These are phyloP conservation scores for Aporophyla lueneburgensis DNA, from an alignment of 2,888 invertebrate genomes.

Conservation along the genomic window DNA sequence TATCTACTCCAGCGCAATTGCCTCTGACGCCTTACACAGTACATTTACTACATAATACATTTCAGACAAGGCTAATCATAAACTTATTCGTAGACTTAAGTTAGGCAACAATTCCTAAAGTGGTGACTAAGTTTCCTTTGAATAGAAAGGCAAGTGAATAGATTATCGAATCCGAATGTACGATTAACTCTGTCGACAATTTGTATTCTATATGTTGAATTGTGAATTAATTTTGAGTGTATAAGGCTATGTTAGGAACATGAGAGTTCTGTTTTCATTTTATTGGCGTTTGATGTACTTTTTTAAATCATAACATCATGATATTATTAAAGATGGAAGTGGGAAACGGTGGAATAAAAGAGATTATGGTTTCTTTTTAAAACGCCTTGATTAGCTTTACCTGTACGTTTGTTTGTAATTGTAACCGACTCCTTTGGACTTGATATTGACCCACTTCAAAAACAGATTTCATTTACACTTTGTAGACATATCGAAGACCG, in stretches of 20 bases:
- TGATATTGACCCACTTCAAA: no score
- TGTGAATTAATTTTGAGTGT: conserved; percentile 28
- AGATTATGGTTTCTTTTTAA: neutral
- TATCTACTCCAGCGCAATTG: conserved; percentile 58
- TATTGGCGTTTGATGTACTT: conserved; percentile 4
- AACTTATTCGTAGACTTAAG: conserved; percentile 73
- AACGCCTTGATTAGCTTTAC: no score
- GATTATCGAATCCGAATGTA: conserved; percentile 71
- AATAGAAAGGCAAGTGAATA: conserved; percentile 74
- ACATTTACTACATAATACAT: conserved; percentile 44
- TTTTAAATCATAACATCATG: neutral
- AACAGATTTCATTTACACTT: no score
- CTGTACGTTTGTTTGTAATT: no score
- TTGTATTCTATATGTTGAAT: conserved; percentile 55
- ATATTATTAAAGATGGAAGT: neutral
- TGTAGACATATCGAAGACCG: no score
- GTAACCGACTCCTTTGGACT: no score
- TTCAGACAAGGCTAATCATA: conserved; percentile 76
- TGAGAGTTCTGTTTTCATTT: neutral
- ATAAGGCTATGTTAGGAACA: conserved; percentile 11
- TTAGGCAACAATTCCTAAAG: conserved; percentile 77
- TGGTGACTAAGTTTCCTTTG: conserved; percentile 78
- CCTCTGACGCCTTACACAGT: conserved; percentile 25
- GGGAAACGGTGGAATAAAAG: neutral
- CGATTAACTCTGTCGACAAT: conserved; percentile 65